A percentile compares a stretch with the other conserved stretches of the same genome.
Conservation (phyloP, 2,113 vertebrate genomes). For the Tenebrosternarchus preto region DNA sequence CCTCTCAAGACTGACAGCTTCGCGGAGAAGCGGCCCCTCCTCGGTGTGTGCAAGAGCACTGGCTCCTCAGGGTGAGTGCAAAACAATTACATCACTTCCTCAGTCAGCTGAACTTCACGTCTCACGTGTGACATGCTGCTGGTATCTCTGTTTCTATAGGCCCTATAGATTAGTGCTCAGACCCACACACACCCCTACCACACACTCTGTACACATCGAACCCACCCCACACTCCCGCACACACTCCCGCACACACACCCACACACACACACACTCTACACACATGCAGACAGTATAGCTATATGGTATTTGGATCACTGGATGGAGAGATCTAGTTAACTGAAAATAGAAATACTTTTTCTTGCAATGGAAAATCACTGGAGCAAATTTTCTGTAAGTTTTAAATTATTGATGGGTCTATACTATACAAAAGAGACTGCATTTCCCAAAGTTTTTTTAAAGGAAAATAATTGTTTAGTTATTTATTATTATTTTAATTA, state of each 20-base stretch:
- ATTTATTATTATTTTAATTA: too few relatives aligned
- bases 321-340: background rate
- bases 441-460: too few relatives aligned
- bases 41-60: constrained; percentile 94
- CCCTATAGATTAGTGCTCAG: background rate
- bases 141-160: background rate
- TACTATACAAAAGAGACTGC: too few relatives aligned
- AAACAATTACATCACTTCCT: constrained; percentile 43
- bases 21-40: constrained; percentile 91
- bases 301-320: background rate
- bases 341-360: background rate
- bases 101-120: background rate
- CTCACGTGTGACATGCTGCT: background rate
- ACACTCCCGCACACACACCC: constrained; percentile 10
- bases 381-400: background rate
- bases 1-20: constrained; percentile 87
- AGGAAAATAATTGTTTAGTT: too few relatives aligned
- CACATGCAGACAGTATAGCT: background rate
- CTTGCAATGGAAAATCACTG: background rate
- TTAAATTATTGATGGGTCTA: background rate
- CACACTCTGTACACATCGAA: background rate
- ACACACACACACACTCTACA: background rate
- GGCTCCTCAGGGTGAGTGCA: constrained; percentile 94
- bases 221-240: background rate
- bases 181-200: constrained; percentile 18